A percentile compares a stretch with the other conserved stretches of the same genome.
Evolutionary conservation across 2,797 vertebrate species (phyloP).

Genomic region (Streptopelia turtur): DNA sequence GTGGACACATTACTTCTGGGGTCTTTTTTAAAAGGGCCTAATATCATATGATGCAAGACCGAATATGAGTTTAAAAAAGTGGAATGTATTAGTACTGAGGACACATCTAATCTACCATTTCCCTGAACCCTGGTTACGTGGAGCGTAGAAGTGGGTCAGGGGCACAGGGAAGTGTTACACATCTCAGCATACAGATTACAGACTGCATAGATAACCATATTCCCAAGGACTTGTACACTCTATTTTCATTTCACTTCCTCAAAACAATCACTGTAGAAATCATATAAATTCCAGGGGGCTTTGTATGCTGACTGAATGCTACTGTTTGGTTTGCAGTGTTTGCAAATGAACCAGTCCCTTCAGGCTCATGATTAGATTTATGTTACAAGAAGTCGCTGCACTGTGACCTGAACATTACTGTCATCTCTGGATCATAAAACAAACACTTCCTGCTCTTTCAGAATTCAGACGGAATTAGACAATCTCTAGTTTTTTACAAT

Average conservation of each 20-base stretch:
- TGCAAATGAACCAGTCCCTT: constrained; percentile 3
- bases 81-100: neutral
- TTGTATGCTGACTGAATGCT: constrained; percentile 15
- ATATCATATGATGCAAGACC: neutral
- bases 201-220: neutral
- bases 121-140: neutral
- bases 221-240: neutral
- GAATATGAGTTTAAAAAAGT: neutral
- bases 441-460: neutral
- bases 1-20: neutral
- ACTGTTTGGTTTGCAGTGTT: neutral
- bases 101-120: neutral
- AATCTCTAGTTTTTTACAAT: neutral
- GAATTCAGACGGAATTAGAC: neutral
- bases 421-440: neutral
- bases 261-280: constrained; percentile 14
- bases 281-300: neutral
- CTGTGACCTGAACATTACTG: neutral
- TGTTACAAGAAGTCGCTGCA: neutral
- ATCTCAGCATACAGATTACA: neutral
- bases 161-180: neutral
- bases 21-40: neutral
- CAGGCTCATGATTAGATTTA: neutral
- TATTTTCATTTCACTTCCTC: neutral
- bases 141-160: neutral